phyloP scores from a whole-genome alignment of 2,113 vertebrate genomes.

The Hystrix cristata region DNA sequence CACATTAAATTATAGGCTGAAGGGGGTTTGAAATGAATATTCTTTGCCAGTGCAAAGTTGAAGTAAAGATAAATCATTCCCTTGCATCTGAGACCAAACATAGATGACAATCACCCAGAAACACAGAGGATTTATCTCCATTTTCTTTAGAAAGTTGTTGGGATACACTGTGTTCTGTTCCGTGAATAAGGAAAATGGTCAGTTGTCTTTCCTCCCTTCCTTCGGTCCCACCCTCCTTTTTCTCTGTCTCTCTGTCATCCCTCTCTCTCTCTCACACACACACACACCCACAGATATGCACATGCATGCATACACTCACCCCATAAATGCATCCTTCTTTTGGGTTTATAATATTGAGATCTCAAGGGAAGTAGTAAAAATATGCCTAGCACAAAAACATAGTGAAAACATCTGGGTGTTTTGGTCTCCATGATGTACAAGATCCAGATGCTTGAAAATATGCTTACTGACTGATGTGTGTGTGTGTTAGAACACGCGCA shows the following conservation, averaged over 20 bases:
- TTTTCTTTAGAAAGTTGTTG: not conserved
- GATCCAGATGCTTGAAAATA: slow-evolving; percentile 70
- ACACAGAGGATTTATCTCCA: slow-evolving; percentile 6
- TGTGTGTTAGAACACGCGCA: not conserved
- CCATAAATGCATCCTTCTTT: not conserved
- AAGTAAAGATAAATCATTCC: not conserved
- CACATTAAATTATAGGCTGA: not conserved
- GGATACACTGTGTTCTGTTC: not conserved
- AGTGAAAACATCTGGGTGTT: slow-evolving; percentile 65
- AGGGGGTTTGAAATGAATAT: slow-evolving; percentile 18
- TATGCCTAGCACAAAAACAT: slow-evolving; percentile 50
- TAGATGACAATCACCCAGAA: slow-evolving; percentile 6
- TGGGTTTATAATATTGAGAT: not conserved
- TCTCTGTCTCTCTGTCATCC: no score
- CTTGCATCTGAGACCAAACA: slow-evolving; percentile 32
- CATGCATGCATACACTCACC: not conserved
- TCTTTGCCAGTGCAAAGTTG: not conserved
- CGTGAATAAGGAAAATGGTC: not conserved
- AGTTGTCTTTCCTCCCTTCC: not conserved
- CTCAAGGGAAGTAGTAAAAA: slow-evolving; percentile 54
- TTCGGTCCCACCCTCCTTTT: fast-evolving
- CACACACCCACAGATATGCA: not conserved
- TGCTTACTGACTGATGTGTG: not conserved
- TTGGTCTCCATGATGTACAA: slow-evolving; percentile 36
- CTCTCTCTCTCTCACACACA: not conserved